These are phyloP conservation scores for Mimachlamys varia DNA, from an alignment of 2,888 invertebrate species.

Conservation along the genomic window DNA sequence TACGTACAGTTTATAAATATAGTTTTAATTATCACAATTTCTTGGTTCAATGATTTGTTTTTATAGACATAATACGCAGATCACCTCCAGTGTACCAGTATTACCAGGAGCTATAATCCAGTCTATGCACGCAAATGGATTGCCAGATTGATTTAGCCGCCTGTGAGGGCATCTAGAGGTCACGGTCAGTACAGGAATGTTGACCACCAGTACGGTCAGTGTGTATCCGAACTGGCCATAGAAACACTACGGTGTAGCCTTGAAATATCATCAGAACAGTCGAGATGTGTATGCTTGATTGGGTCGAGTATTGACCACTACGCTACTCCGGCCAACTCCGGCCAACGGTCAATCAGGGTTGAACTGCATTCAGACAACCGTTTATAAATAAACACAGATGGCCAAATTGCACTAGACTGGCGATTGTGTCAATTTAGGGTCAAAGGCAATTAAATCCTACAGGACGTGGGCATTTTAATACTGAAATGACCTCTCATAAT, in stretches of 20 bases:
- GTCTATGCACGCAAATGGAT: neutral
- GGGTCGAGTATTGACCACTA: neutral
- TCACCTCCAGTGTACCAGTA: neutral
- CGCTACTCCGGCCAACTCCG: constrained; percentile 18
- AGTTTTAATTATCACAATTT: too few species aligned
- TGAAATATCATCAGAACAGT: neutral
- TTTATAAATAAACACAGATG: constrained; percentile 34
- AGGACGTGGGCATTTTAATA: neutral
- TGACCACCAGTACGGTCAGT: neutral
- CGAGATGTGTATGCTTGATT: constrained; percentile 11
- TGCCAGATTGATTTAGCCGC: neutral
- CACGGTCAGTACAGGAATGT: neutral
- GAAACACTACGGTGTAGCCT: neutral
- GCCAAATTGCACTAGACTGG: neutral
- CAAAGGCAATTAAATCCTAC: neutral
- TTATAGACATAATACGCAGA: too few species aligned
- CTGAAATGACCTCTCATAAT: neutral
- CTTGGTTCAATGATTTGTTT: too few species aligned
- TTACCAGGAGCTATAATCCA: neutral
- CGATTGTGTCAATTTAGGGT: constrained; percentile 15
- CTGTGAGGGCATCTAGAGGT: neutral
- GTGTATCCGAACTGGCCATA: neutral
- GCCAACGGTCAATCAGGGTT: constrained; percentile 34
- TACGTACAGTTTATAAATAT: too few species aligned
- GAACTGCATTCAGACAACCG: neutral